phyloP scores from a whole-genome alignment of 2,797 vertebrate species.

The Danio jaintianensis region DNA sequence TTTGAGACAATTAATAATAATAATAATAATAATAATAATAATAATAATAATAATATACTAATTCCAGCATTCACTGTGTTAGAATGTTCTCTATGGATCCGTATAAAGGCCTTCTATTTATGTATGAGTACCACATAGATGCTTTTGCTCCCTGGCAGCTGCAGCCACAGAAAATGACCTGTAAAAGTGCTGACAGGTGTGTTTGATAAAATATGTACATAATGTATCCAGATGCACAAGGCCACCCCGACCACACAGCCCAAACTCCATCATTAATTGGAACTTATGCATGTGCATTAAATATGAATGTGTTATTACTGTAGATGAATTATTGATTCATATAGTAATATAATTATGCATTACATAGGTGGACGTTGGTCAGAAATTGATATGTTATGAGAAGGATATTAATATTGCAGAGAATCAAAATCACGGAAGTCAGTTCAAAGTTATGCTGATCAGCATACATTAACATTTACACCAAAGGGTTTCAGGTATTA shows the following conservation, averaged over 20 bases:
- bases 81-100: not conserved
- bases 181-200: conserved; percentile 47
- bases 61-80: not conserved
- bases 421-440: conserved; percentile 54
- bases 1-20: not conserved
- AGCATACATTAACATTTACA: conserved; percentile 49
- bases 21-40: too few species aligned
- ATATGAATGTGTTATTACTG: conserved; percentile 56
- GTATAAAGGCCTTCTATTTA: not conserved
- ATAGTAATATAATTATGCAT: conserved; percentile 59
- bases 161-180: conserved; percentile 15
- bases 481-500: conserved; percentile 38
- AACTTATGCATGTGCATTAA: conserved; percentile 54
- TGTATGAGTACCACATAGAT: not conserved
- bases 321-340: conserved; percentile 60
- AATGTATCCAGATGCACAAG: conserved; percentile 42
- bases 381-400: conserved; percentile 52
- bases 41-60: not conserved
- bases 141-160: not conserved
- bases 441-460: conserved; percentile 49
- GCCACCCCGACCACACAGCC: conserved; percentile 21
- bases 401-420: conserved; percentile 53
- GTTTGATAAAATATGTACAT: conserved; percentile 57
- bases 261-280: conserved; percentile 48
- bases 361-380: conserved; percentile 48